Evolutionary conservation across 2,113 vertebrate species (phyloP).

Genomic region (Phyllostomus discolor): DNA sequence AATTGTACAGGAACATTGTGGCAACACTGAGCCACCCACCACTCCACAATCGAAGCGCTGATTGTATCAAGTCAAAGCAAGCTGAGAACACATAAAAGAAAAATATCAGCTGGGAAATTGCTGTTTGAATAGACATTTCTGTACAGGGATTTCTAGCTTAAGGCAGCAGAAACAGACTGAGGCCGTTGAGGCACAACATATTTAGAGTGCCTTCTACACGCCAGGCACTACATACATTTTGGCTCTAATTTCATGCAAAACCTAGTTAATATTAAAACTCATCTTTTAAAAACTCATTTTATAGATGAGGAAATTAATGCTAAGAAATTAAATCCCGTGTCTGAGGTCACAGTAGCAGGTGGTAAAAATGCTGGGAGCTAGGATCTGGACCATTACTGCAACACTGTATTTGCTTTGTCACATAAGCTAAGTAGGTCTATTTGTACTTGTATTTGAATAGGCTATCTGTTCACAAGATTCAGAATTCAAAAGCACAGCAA

Average conservation of each 20-base stretch:
- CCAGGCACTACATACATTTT: not conserved
- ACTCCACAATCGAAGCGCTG: not conserved
- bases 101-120: fast-evolving
- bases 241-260: not conserved
- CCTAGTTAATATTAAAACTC: not conserved
- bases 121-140: not conserved
- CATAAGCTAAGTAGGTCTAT: not conserved
- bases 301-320: not conserved
- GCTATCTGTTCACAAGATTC: not conserved
- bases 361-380: not conserved
- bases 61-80: conserved; percentile 30
- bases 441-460: not conserved
- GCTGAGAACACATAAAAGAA: conserved; percentile 16
- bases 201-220: not conserved
- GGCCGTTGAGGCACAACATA: not conserved
- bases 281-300: not conserved
- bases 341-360: not conserved
- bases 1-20: conserved; percentile 97
- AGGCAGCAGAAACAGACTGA: not conserved
- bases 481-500: conserved; percentile 1
- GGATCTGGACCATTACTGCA: not conserved
- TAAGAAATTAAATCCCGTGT: not conserved
- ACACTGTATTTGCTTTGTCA: not conserved
- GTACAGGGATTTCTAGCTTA: not conserved
- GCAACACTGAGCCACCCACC: not conserved